Conservation (phyloP, 2,113 vertebrate species). For the Nettapus auritus region DNA sequence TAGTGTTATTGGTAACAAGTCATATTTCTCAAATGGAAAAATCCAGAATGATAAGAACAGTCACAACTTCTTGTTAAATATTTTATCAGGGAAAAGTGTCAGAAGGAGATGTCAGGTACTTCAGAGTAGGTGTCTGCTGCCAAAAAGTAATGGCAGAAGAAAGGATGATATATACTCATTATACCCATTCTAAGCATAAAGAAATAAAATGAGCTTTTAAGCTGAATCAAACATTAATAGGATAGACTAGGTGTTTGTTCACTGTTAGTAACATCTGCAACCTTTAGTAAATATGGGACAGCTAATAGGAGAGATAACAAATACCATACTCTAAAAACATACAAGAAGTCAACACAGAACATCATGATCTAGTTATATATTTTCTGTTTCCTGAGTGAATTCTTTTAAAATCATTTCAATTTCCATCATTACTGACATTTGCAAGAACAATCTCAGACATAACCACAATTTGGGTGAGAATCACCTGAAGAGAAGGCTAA, state of each 20-base stretch:
- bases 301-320: neutral
- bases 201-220: neutral
- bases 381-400: neutral
- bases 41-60: neutral
- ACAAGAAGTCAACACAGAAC: neutral
- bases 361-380: neutral
- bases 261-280: neutral
- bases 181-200: neutral
- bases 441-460: neutral
- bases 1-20: neutral
- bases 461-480: neutral
- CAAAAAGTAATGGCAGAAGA: neutral
- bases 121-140: neutral
- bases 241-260: neutral
- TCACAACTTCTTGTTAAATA: slow-evolving; percentile 15
- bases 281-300: neutral
- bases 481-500: neutral
- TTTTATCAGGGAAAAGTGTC: slow-evolving; percentile 32
- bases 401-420: neutral
- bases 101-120: neutral
- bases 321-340: neutral
- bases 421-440: neutral
- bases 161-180: neutral
- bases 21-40: slow-evolving; percentile 11
- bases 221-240: neutral